These are phyloP conservation scores for Drosophila miranda DNA, from an alignment of 1,140 invertebrate genomes.

Conservation along the genomic window DNA sequence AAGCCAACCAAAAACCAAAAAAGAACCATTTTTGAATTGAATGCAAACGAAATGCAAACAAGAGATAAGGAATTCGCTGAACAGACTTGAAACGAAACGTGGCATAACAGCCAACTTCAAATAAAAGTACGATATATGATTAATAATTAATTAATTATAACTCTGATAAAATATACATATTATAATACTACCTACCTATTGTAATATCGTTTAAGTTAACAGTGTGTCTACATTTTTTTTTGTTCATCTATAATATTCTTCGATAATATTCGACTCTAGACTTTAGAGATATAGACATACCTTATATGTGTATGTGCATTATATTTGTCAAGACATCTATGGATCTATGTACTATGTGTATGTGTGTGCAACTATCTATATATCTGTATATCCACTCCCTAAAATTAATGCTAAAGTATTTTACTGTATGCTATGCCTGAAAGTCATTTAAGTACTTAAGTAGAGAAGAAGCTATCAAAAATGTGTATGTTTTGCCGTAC, in stretches of 20 bases:
- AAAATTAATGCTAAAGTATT: constrained; percentile 68
- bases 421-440: constrained; percentile 61
- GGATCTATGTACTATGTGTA: constrained; percentile 31
- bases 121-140: constrained; percentile 23
- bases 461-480: constrained; percentile 39
- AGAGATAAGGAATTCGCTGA: constrained; percentile 64
- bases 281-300: constrained; percentile 31
- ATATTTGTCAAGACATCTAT: constrained; percentile 57
- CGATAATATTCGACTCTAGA: constrained; percentile 51
- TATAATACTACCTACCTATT: constrained; percentile 33
- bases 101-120: constrained; percentile 35
- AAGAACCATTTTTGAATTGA: constrained; percentile 39
- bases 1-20: constrained; percentile 45
- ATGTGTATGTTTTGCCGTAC: constrained; percentile 22
- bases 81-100: constrained; percentile 52
- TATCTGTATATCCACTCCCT: constrained; percentile 14
- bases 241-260: constrained; percentile 55
- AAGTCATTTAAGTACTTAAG: constrained; percentile 75
- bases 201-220: constrained; percentile 54
- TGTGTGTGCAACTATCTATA: constrained; percentile 30
- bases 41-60: constrained; percentile 23
- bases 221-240: constrained; percentile 30
- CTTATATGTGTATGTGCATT: constrained; percentile 38
- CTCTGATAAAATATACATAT: constrained; percentile 12
- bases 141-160: constrained; percentile 19